A percentile compares a stretch with the other conserved stretches of the same genome.
phyloP scores from a whole-genome alignment of 2,888 invertebrate species.

The Stenchaetothrips biformis region DNA sequence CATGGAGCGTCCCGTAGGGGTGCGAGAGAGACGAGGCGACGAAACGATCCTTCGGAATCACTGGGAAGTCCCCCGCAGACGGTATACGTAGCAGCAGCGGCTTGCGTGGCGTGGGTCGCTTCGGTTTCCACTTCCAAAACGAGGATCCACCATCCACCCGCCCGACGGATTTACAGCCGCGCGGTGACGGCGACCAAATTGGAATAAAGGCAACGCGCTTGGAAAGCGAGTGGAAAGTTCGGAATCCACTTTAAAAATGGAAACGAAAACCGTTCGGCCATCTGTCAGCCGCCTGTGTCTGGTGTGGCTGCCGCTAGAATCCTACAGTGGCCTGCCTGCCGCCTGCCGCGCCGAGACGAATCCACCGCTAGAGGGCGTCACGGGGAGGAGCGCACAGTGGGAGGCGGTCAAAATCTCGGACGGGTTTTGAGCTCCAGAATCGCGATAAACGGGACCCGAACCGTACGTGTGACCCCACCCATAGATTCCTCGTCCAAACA shows the following conservation, averaged over 20 bases:
- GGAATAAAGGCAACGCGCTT: not conserved
- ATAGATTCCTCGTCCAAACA: no score
- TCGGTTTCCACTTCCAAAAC: no score
- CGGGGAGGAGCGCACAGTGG: not conserved
- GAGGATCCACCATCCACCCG: not conserved
- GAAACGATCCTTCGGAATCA: no score
- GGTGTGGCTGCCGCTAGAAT: no score
- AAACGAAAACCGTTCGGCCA: slow-evolving; percentile 34
- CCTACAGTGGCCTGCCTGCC: no score
- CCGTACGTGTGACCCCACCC: no score
- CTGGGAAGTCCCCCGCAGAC: not conserved
- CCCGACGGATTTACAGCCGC: not conserved
- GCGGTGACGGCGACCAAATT: not conserved
- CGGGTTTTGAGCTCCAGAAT: no score
- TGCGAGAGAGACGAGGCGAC: no score
- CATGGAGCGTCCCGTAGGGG: no score
- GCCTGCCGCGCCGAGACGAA: not conserved
- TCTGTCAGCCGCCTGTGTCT: not conserved
- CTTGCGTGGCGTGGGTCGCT: not conserved
- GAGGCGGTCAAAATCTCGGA: no score
- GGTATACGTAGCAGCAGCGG: no score
- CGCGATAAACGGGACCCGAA: no score
- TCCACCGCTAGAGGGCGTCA: not conserved
- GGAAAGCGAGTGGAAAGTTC: not conserved
- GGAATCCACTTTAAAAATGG: slow-evolving; percentile 41